Percentiles rank a stretch among this genome's conserved stretches.
phyloP scores from a whole-genome alignment of 2,797 vertebrate species.

The Fringilla coelebs region DNA sequence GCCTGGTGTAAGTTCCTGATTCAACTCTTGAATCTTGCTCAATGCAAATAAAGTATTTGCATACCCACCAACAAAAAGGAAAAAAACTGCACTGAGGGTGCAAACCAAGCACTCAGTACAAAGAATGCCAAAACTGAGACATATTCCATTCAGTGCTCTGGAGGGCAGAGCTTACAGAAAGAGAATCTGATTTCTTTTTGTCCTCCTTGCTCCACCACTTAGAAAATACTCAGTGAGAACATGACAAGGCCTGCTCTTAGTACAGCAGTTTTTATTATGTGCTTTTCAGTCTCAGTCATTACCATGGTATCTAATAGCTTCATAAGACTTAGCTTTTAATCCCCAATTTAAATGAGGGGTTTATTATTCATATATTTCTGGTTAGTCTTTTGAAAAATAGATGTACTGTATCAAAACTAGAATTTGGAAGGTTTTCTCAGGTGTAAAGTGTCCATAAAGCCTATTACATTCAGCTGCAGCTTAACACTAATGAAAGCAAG shows the following conservation, averaged over 20 bases:
- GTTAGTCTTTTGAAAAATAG: background rate
- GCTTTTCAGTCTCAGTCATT: background rate
- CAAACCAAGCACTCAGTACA: background rate
- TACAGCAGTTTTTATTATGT: background rate
- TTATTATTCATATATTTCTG: background rate
- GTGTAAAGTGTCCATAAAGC: background rate
- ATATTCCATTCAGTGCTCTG: background rate
- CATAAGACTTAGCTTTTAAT: background rate
- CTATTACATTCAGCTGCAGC: background rate
- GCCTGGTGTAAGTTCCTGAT: background rate
- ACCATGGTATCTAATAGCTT: background rate
- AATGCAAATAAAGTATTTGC: background rate
- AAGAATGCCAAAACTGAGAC: background rate
- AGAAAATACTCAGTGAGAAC: background rate
- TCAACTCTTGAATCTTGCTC: background rate
- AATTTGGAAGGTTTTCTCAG: background rate
- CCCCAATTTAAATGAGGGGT: background rate
- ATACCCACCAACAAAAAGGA: background rate
- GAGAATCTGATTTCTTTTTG: background rate
- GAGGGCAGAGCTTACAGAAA: background rate
- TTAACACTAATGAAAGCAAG: background rate
- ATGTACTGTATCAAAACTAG: background rate
- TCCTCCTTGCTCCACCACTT: background rate
- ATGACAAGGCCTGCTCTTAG: background rate
- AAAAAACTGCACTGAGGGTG: background rate